phyloP scores from a whole-genome alignment of 2,797 vertebrate species.

The Acanthurus lineatus region DNA sequence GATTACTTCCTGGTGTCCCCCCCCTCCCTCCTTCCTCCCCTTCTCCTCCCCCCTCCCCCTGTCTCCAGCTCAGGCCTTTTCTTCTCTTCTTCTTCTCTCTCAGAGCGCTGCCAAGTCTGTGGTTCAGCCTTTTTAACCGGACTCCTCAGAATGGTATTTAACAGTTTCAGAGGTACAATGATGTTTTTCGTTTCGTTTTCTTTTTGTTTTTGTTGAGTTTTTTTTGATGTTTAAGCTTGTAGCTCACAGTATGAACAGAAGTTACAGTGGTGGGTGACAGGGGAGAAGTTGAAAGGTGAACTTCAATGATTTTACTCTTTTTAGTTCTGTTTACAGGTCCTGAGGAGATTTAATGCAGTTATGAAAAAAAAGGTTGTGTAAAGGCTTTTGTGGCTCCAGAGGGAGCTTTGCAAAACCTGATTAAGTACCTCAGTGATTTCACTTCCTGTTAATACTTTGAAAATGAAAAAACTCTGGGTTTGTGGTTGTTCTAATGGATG shows the following conservation, averaged over 20 bases:
- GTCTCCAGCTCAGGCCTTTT: constrained; percentile 53
- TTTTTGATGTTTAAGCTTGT: background rate
- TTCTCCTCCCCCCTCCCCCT: constrained; percentile 2
- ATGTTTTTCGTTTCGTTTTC: background rate
- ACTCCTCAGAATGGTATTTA: constrained; percentile 18
- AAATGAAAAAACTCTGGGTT: background rate
- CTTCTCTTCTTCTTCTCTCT: constrained; percentile 37
- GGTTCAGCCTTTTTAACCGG: constrained; percentile 44
- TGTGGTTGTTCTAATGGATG: too few species aligned
- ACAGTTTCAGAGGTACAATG: constrained; percentile 7
- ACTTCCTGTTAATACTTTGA: background rate
- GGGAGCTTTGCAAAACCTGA: background rate
- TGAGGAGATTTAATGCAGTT: background rate
- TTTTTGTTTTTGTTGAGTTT: background rate
- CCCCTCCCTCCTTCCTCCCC: constrained; percentile 35
- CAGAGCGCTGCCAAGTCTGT: constrained; percentile 54
- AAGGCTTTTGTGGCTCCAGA: background rate
- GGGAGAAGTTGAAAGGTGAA: background rate
- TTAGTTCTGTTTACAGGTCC: background rate
- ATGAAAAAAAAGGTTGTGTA: background rate
- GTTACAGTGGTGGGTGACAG: background rate
- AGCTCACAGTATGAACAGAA: background rate
- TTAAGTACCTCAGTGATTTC: background rate
- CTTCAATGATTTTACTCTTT: background rate
- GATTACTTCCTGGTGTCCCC: constrained; percentile 70